phyloP scores from a whole-genome alignment of 1,140 invertebrate species.

The Papilio xuthus region DNA sequence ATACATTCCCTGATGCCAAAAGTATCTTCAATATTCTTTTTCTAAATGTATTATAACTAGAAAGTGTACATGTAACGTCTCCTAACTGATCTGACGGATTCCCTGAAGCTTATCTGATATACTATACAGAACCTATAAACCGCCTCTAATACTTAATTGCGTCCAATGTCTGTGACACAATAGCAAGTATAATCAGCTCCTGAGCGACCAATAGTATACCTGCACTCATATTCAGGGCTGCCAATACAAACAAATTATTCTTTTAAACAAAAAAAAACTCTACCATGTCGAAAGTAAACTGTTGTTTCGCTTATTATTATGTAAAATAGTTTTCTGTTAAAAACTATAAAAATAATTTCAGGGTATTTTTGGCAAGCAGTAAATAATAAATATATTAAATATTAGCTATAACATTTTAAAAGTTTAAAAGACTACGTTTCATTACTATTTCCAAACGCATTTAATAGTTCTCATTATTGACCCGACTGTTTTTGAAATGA shows the following conservation, averaged over 20 bases:
- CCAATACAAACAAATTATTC: background rate
- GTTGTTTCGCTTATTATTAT: too few relatives aligned
- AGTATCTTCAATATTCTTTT: too few relatives aligned
- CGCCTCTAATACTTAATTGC: slow-evolving; percentile 73
- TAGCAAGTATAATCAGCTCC: slow-evolving; percentile 65
- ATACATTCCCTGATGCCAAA: too few relatives aligned
- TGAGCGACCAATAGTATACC: slow-evolving; percentile 52
- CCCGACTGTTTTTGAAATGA: too few relatives aligned
- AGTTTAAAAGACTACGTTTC: background rate
- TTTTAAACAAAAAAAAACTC: background rate
- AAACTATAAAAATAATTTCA: too few relatives aligned
- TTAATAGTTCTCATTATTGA: too few relatives aligned
- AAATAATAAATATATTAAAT: too few relatives aligned
- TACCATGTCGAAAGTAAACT: too few relatives aligned
- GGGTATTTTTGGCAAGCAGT: too few relatives aligned
- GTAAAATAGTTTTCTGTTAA: too few relatives aligned
- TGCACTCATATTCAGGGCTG: slow-evolving; percentile 52
- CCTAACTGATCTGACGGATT: background rate
- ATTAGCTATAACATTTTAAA: background rate
- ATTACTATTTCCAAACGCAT: too few relatives aligned
- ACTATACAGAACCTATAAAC: slow-evolving; percentile 46
- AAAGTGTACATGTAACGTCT: background rate
- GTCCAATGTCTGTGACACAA: slow-evolving; percentile 64
- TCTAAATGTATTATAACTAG: too few relatives aligned
- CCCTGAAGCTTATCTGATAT: slow-evolving; percentile 27